Percentiles rank a stretch among this genome's conserved stretches.
These are phyloP conservation scores for Channa maculata DNA, from an alignment of 2,113 vertebrate genomes.

Conservation along the genomic window DNA sequence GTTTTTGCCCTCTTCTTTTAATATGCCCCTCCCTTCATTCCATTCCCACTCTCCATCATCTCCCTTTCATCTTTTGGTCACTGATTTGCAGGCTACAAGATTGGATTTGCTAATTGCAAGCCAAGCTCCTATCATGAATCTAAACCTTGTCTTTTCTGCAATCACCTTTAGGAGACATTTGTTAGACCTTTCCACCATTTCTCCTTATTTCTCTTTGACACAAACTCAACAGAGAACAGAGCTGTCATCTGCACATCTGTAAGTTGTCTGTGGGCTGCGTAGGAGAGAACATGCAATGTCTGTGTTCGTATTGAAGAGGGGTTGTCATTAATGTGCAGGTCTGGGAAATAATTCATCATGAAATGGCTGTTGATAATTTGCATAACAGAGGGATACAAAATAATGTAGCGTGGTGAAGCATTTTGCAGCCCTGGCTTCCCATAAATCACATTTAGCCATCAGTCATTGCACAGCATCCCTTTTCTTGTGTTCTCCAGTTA, in stretches of 20 bases:
- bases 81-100: conserved; percentile 31
- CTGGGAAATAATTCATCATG: conserved; percentile 72
- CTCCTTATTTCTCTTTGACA: too few relatives aligned
- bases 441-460: conserved; percentile 76
- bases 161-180: conserved; percentile 35
- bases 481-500: conserved; percentile 29
- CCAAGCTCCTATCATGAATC: conserved; percentile 14
- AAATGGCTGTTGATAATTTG: conserved; percentile 73
- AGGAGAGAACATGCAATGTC: conserved; percentile 38
- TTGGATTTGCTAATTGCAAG: conserved; percentile 57
- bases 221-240: conserved; percentile 19
- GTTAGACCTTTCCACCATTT: neutral
- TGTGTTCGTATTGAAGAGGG: conserved; percentile 24
- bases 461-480: conserved; percentile 35
- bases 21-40: neutral
- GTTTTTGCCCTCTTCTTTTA: conserved; percentile 22
- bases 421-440: conserved; percentile 42
- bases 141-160: conserved; percentile 1
- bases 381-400: conserved; percentile 77
- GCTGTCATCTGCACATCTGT: conserved; percentile 53
- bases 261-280: conserved; percentile 26
- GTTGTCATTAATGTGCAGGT: conserved; percentile 67
- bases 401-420: conserved; percentile 56
- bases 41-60: conserved; percentile 40
- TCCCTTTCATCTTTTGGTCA: conserved; percentile 64